phyloP scores from a whole-genome alignment of 2,797 vertebrate genomes.

The Thripadectes ignobilis region DNA sequence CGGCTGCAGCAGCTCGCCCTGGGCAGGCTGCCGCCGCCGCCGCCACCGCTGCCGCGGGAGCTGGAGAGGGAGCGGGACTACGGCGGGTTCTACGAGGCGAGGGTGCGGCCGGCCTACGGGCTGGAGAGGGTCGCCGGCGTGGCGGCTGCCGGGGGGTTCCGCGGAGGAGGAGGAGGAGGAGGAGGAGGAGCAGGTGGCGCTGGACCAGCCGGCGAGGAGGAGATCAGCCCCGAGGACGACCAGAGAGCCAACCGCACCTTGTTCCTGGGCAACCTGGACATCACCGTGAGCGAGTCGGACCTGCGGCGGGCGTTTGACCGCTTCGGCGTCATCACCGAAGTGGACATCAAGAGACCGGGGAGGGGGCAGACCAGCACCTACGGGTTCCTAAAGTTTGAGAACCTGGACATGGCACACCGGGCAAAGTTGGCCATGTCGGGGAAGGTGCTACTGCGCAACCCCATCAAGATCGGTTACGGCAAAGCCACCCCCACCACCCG shows the following conservation, averaged over 20 bases:
- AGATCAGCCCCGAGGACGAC: slow-evolving; percentile 95
- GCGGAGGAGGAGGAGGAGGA: slow-evolving; percentile 64
- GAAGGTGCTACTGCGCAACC: slow-evolving; percentile 92
- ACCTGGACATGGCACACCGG: slow-evolving; percentile 97
- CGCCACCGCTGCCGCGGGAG: slow-evolving; percentile 89
- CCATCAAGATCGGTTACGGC: slow-evolving; percentile 97
- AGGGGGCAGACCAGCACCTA: slow-evolving; percentile 94
- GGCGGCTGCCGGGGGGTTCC: slow-evolving; percentile 79
- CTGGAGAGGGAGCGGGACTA: slow-evolving; percentile 93
- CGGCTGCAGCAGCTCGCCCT: slow-evolving; percentile 93
- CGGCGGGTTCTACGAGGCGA: slow-evolving; percentile 89
- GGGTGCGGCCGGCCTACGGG: slow-evolving; percentile 87
- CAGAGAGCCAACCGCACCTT: slow-evolving; percentile 96
- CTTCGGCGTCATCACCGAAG: slow-evolving; percentile 95
- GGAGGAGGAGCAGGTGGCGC: slow-evolving; percentile 60
- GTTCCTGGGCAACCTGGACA: slow-evolving; percentile 96
- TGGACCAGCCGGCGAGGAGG: slow-evolving; percentile 77
- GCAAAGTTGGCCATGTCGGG: slow-evolving; percentile 97
- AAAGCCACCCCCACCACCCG: slow-evolving; percentile 96
- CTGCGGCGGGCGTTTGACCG: slow-evolving; percentile 92
- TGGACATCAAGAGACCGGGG: slow-evolving; percentile 93
- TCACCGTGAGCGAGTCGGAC: slow-evolving; percentile 91
- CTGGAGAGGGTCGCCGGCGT: slow-evolving; percentile 82
- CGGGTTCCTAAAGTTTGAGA: slow-evolving; percentile 97
- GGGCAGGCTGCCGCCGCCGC: slow-evolving; percentile 90